phyloP scores from a whole-genome alignment of 2,113 vertebrate species.

The Nycticryphes semicollaris region DNA sequence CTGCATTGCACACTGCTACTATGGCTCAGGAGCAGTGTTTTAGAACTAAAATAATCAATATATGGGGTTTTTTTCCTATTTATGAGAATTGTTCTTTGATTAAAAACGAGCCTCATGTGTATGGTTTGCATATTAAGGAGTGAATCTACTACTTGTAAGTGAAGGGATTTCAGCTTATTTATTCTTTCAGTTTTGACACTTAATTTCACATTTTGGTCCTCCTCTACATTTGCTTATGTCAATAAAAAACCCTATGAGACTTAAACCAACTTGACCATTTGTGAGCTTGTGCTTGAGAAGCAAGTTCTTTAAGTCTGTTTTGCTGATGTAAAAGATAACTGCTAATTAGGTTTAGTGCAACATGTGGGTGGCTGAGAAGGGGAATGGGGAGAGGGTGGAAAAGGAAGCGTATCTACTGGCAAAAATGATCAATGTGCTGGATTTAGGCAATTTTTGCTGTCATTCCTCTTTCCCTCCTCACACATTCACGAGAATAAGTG shows the following conservation, averaged over 20 bases:
- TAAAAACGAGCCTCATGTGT: neutral
- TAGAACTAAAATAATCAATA: neutral
- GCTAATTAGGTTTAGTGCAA: neutral
- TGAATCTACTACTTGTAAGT: neutral
- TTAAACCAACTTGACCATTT: neutral
- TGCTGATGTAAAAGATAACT: neutral
- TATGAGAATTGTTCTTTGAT: neutral
- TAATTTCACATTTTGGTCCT: neutral
- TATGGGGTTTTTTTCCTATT: too few species aligned
- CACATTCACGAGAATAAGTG: neutral
- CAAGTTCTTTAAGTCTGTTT: neutral
- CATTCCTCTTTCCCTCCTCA: neutral
- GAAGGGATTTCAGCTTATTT: neutral
- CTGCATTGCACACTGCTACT: neutral
- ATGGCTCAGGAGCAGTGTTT: neutral
- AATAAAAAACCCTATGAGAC: neutral
- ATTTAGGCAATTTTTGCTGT: neutral
- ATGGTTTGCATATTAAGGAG: neutral
- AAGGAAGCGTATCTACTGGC: neutral
- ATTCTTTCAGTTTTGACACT: neutral
- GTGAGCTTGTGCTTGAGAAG: neutral
- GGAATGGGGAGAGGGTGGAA: neutral
- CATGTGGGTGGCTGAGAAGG: neutral
- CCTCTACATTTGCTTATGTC: neutral
- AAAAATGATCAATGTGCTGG: neutral